These are phyloP conservation scores for Watsonalla binaria DNA, from an alignment of 2,888 invertebrate species.

Conservation along the genomic window DNA sequence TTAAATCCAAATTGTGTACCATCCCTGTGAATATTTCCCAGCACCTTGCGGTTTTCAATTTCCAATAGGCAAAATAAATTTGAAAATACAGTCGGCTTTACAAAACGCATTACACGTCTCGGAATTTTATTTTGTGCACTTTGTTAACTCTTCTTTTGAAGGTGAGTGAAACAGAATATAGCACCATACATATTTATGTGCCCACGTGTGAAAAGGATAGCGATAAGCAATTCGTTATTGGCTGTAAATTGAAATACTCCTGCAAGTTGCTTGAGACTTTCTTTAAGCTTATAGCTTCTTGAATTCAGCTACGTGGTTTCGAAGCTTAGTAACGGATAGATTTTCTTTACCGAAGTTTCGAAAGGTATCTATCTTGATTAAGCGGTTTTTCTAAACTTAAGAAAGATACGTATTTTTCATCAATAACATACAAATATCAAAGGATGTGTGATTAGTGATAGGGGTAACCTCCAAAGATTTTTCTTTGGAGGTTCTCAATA, in stretches of 20 bases:
- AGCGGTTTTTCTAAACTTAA: no score
- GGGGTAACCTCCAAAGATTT: no score
- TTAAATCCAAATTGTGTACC: no score
- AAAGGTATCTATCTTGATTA: not conserved
- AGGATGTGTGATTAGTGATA: no score
- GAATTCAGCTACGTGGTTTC: not conserved
- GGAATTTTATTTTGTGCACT: not conserved
- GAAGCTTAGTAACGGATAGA: no score
- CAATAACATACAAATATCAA: no score
- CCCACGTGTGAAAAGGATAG: not conserved
- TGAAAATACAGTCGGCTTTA: slow-evolving; percentile 19
- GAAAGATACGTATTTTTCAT: no score
- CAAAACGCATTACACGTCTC: not conserved
- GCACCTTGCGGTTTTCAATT: slow-evolving; percentile 9
- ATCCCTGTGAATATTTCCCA: not conserved
- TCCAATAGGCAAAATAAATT: not conserved
- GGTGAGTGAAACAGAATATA: not conserved
- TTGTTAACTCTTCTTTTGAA: not conserved
- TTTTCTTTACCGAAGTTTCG: not conserved
- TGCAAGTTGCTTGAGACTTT: not conserved
- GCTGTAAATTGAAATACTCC: not conserved
- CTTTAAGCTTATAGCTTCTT: not conserved
- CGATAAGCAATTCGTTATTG: not conserved
- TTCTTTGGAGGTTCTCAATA: no score
- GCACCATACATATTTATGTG: not conserved